phyloP scores from a whole-genome alignment of 2,888 invertebrate species.

The Dolichomitus sp. region DNA sequence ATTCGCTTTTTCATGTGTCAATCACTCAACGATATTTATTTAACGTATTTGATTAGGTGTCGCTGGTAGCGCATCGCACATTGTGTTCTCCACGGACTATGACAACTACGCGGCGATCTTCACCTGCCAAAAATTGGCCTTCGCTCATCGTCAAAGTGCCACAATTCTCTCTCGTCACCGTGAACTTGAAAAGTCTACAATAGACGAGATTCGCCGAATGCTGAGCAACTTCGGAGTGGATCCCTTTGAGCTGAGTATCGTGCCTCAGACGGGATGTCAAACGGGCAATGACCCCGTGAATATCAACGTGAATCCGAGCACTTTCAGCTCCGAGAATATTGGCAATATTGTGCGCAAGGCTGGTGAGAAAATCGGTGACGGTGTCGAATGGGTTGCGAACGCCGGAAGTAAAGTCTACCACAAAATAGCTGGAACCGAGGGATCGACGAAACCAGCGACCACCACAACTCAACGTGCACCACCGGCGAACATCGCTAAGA shows the following conservation, averaged over 20 bases:
- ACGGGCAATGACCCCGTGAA: constrained; percentile 88
- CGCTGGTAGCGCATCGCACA: constrained; percentile 92
- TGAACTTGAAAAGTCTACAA: constrained; percentile 90
- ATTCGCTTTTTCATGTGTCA: background rate
- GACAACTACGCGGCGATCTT: constrained; percentile 92
- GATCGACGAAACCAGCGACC: constrained; percentile 14
- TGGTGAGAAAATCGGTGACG: constrained; percentile 91
- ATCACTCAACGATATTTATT: background rate
- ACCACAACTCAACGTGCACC: constrained; percentile 41
- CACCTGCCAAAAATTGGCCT: constrained; percentile 92
- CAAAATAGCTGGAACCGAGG: constrained; percentile 86
- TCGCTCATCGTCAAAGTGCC: constrained; percentile 92
- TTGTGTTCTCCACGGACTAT: constrained; percentile 92
- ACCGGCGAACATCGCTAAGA: constrained; percentile 69
- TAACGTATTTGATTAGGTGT: constrained; percentile 87
- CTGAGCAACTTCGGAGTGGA: constrained; percentile 90
- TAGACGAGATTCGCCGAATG: constrained; percentile 91
- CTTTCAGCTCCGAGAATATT: constrained; percentile 91
- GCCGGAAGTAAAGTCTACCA: constrained; percentile 91
- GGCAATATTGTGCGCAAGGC: constrained; percentile 91
- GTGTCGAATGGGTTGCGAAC: constrained; percentile 91
- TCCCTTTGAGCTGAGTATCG: constrained; percentile 92
- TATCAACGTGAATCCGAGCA: constrained; percentile 92
- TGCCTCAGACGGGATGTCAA: constrained; percentile 91
- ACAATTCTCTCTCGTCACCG: constrained; percentile 93